Conservation (phyloP, 2,888 invertebrate genomes). For the Schrankia costaestrigalis region DNA sequence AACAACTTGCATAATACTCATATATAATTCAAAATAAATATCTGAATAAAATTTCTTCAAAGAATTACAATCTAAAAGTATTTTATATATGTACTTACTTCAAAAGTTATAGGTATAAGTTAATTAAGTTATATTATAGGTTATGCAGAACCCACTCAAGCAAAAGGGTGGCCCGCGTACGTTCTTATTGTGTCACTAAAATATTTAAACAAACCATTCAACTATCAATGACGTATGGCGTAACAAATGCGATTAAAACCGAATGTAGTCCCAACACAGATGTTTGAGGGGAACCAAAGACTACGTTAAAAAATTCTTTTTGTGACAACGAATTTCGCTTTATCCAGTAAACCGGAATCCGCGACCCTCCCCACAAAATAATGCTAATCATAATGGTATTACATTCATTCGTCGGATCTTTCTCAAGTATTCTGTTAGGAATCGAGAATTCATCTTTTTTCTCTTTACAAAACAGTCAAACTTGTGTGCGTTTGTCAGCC, state of each 20-base stretch:
- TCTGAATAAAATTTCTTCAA: too few species aligned
- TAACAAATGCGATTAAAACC: constrained; percentile 75
- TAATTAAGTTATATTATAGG: not conserved
- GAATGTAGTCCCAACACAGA: constrained; percentile 64
- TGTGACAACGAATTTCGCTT: constrained; percentile 71
- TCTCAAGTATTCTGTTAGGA: constrained; percentile 68
- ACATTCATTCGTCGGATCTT: constrained; percentile 75
- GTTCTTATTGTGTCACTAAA: constrained; percentile 46
- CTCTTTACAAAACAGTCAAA: too few species aligned
- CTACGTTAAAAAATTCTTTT: constrained; percentile 54
- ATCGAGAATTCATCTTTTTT: constrained; percentile 60
- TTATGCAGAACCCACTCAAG: constrained; percentile 13
- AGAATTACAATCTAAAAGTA: too few species aligned
- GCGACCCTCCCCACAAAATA: constrained; percentile 68
- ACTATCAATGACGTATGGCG: constrained; percentile 71
- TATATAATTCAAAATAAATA: too few species aligned
- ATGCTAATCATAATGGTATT: constrained; percentile 80
- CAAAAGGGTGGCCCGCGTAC: constrained; percentile 4
- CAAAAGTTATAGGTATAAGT: too few species aligned
- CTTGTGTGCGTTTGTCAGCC: constrained; percentile 63
- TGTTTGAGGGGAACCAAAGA: constrained; percentile 69
- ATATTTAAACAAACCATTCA: constrained; percentile 72
- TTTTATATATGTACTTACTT: too few species aligned
- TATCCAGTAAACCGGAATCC: constrained; percentile 76
- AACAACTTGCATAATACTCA: too few species aligned